These are phyloP conservation scores for Hyaena hyaena DNA, from an alignment of 2,113 vertebrate genomes.

Conservation along the genomic window DNA sequence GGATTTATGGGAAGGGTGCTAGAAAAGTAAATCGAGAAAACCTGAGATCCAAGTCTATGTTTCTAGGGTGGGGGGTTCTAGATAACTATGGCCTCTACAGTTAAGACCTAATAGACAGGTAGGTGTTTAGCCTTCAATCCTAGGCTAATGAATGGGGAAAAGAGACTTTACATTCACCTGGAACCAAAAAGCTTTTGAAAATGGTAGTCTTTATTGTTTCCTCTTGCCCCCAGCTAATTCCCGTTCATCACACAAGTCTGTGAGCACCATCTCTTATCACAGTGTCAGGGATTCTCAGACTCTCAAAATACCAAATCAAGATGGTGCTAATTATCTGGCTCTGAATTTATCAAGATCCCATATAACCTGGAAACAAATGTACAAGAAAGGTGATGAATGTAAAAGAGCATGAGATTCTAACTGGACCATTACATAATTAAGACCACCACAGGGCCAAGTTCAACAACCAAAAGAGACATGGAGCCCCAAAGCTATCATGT, in stretches of 20 bases:
- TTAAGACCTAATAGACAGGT: background rate
- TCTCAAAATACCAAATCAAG: background rate
- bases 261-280: background rate
- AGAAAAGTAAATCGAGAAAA: background rate
- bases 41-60: background rate
- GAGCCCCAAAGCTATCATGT: slow-evolving; percentile 53
- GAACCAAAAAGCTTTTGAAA: background rate
- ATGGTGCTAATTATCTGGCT: background rate
- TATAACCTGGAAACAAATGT: slow-evolving; percentile 25
- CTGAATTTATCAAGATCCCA: background rate
- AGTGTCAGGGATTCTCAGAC: background rate
- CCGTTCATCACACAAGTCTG: background rate
- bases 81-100: background rate
- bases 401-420: slow-evolving; percentile 3
- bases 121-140: background rate
- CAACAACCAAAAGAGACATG: slow-evolving; percentile 70
- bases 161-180: background rate
- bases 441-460: slow-evolving; percentile 59
- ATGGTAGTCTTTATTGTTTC: background rate
- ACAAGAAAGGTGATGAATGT: background rate
- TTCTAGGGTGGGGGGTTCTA: background rate
- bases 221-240: background rate
- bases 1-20: background rate
- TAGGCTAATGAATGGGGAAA: background rate
- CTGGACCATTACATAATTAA: slow-evolving; percentile 43